A percentile compares a stretch with the other conserved stretches of the same genome.
Evolutionary conservation across 2,888 invertebrate species (phyloP).

Genomic region (Scotopteryx bipunctaria): DNA sequence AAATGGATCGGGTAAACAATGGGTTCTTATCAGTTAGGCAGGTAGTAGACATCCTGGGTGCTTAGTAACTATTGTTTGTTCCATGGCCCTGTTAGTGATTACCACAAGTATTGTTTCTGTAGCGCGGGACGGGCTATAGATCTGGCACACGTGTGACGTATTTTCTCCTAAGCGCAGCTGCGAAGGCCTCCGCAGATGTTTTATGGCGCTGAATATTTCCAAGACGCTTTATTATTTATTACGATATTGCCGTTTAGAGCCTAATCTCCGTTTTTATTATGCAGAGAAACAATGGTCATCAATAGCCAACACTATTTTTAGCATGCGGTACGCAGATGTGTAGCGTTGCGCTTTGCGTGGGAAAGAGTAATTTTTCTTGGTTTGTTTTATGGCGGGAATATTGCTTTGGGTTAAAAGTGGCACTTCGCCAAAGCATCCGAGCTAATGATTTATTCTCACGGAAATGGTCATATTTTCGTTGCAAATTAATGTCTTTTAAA

Average conservation of each 20-base stretch:
- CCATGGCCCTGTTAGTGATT: not conserved
- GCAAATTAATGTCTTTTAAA: not conserved
- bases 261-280: slow-evolving; percentile 80
- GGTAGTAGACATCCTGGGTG: slow-evolving; percentile 45
- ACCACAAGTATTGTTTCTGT: slow-evolving; percentile 29
- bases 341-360: slow-evolving; percentile 54
- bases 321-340: slow-evolving; percentile 75
- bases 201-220: slow-evolving; percentile 80
- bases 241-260: slow-evolving; percentile 80
- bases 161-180: slow-evolving; percentile 77
- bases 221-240: slow-evolving; percentile 80
- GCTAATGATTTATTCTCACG: slow-evolving; percentile 10
- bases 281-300: slow-evolving; percentile 78
- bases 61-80: slow-evolving; percentile 9
- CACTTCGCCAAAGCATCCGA: slow-evolving; percentile 15
- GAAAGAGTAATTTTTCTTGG: slow-evolving; percentile 56
- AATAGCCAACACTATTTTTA: slow-evolving; percentile 69
- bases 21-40: slow-evolving; percentile 56
- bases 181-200: slow-evolving; percentile 78
- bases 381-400: slow-evolving; percentile 39
- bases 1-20: slow-evolving; percentile 42
- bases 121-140: slow-evolving; percentile 55
- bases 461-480: not conserved
- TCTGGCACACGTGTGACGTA: slow-evolving; percentile 76
- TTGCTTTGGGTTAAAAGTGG: slow-evolving; percentile 18